Conservation (phyloP, 2,113 vertebrate species). For the Dasyprocta punctata region DNA sequence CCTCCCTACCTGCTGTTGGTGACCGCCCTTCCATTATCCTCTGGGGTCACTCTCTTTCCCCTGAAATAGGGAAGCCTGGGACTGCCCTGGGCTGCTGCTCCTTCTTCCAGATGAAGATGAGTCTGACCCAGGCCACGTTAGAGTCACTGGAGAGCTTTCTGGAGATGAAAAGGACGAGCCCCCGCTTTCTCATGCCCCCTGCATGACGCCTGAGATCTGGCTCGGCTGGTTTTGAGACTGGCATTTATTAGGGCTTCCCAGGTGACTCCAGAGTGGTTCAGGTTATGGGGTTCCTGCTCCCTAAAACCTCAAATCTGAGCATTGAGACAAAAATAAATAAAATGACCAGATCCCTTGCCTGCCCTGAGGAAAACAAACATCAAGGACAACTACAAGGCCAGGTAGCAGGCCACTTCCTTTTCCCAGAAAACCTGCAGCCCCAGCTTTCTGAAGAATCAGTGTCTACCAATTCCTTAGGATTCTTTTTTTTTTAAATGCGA, state of each 20-base stretch:
- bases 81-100: fast-evolving
- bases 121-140: not conserved
- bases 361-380: not conserved
- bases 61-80: not conserved
- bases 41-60: not conserved
- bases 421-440: not conserved
- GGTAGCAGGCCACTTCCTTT: not conserved
- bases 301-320: not conserved
- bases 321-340: not conserved
- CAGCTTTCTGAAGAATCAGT: too few species aligned
- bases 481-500: not conserved
- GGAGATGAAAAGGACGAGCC: not conserved
- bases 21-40: fast-evolving
- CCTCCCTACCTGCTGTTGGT: not conserved
- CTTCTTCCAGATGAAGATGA: not conserved
- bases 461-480: not conserved
- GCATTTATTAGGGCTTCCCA: not conserved
- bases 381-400: fast-evolving
- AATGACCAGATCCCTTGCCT: too few species aligned
- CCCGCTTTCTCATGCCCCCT: fast-evolving
- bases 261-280: not conserved
- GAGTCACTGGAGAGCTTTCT: not conserved
- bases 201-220: not conserved
- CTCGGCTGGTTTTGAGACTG: fast-evolving
- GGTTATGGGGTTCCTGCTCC: not conserved